Evolutionary conservation across 2,797 vertebrate species (phyloP), one percentile per base, ranked within the genome.

Genomic region (Gephyroberyx darwinii): DNA sequence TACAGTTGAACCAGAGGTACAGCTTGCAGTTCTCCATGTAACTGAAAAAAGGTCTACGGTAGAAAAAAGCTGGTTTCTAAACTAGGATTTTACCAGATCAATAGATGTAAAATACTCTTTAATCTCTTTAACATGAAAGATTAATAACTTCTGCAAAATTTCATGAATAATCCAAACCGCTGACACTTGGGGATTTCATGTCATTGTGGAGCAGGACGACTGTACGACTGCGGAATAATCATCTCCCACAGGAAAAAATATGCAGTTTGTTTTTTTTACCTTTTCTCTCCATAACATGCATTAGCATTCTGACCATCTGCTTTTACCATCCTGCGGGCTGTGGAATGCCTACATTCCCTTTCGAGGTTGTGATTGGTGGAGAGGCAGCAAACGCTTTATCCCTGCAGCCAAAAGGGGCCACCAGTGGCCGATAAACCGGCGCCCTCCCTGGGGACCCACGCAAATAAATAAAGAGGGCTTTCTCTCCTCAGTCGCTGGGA

Each of bases 391-490:
- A 57, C 26, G 26, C 65, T 82, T 83, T n/a, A 82, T 77, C 63
- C 69, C 75, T 57, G 26, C 69, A 77, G 77, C 77, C 69, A 69
- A 65, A 61, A 72, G 69, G 65, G 71, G 62, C 80, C 81, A 76
- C 69, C 5, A 19, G 63, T 75, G 39, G 68, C 47, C 20, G 16
- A 78, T 85, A 84, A 86, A 87, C 68, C 77, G 81, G 69, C 14
- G 26, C 69, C 76, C 65, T 80, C 86, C 51, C 65, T 20, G 37
- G 80, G 75, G 76, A 79, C 65, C 68, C 65, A 82, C 68, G 53
- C 41, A 80, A 87, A 90, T 90, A 90, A 90, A 90, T 90, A 84
- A 84, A 75, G 68, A 83, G 78, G 66, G 55, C 8, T 61, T 73
- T 68, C 73, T 74, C 73, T 87, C 64, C 76, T 84, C 80, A 69